Percentiles rank a stretch among this genome's conserved stretches.
phyloP scores from a whole-genome alignment of 2,113 vertebrate species.

The Bostrychus sinensis region DNA sequence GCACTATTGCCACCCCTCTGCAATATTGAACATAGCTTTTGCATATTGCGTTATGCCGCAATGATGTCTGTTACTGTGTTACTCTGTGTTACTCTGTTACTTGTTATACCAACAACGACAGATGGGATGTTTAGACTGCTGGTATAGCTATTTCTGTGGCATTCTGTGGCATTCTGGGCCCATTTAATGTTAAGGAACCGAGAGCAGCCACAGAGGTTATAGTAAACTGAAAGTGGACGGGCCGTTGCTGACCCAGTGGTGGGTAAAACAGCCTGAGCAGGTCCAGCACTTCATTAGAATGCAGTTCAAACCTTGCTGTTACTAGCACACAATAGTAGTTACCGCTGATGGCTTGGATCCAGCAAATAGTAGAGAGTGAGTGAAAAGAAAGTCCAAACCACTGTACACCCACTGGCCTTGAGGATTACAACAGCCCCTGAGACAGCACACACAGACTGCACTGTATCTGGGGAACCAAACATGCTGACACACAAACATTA shows the following conservation, averaged over 20 bases:
- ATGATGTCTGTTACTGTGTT: too few species aligned
- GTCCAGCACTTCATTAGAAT: slow-evolving; percentile 65
- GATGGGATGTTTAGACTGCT: too few species aligned
- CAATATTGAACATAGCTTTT: too few species aligned
- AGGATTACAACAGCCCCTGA: slow-evolving; percentile 21
- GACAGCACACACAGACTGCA: slow-evolving; percentile 8
- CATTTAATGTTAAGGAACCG: slow-evolving; percentile 27
- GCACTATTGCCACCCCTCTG: too few species aligned
- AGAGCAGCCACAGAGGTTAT: slow-evolving; percentile 38
- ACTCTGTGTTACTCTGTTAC: too few species aligned
- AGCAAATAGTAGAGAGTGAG: slow-evolving; percentile 39
- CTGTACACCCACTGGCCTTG: slow-evolving; percentile 54
- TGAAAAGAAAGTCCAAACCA: slow-evolving; percentile 63
- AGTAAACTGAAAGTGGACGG: slow-evolving; percentile 33
- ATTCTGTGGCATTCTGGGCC: not conserved
- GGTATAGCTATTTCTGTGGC: not conserved
- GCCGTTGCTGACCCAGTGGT: slow-evolving; percentile 38
- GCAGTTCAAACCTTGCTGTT: slow-evolving; percentile 28
- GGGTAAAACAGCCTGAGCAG: slow-evolving; percentile 53
- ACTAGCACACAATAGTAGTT: slow-evolving; percentile 60
- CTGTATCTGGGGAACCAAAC: slow-evolving; percentile 18
- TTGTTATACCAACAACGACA: too few species aligned
- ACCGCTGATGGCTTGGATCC: slow-evolving; percentile 61
- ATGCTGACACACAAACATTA: slow-evolving; percentile 45
- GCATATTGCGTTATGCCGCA: too few species aligned